phyloP scores from a whole-genome alignment of 2,797 vertebrate genomes.

The Etheostoma nigrum region DNA sequence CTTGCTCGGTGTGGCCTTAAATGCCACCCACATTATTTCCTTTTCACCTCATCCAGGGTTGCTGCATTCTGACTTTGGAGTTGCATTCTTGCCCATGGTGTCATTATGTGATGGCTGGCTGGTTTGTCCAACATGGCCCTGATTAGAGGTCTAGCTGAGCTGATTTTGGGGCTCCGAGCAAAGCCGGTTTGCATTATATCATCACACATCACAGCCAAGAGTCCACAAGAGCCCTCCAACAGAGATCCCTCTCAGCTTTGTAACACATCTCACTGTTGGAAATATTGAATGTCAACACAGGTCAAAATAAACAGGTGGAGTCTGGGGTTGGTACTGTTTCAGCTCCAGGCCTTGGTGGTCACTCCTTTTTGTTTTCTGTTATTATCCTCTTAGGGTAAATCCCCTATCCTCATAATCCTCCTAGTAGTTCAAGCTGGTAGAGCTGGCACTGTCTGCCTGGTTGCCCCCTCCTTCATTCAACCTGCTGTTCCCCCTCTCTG shows the following conservation, averaged over 20 bases:
- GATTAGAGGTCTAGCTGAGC: constrained; percentile 23
- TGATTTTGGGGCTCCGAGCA: not conserved
- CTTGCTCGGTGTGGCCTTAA: not conserved
- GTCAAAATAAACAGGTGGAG: constrained; percentile 19
- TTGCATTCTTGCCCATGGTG: constrained; percentile 2
- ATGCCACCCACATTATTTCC: not conserved
- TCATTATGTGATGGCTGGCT: constrained; percentile 35
- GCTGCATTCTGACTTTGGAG: not conserved
- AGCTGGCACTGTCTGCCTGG: constrained; percentile 43
- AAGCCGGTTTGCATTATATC: constrained; percentile 3
- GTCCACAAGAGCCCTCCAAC: constrained; percentile 25
- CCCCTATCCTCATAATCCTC: constrained; percentile 72
- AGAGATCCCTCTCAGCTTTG: constrained; percentile 12
- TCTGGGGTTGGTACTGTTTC: constrained; percentile 11
- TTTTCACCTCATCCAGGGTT: not conserved
- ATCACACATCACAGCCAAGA: constrained; percentile 33
- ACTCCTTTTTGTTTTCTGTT: constrained; percentile 48
- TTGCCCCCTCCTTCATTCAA: constrained; percentile 31
- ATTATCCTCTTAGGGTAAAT: constrained; percentile 76
- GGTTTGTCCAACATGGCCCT: constrained; percentile 26
- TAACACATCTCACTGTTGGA: not conserved
- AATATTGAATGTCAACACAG: too few species aligned
- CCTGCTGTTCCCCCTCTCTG: constrained; percentile 34
- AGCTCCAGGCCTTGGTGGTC: constrained; percentile 33
- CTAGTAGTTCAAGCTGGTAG: constrained; percentile 62